Percentiles rank a stretch among this genome's conserved stretches.
Conservation (phyloP, 1,140 invertebrate species). For the Drosophila orosa region DNA sequence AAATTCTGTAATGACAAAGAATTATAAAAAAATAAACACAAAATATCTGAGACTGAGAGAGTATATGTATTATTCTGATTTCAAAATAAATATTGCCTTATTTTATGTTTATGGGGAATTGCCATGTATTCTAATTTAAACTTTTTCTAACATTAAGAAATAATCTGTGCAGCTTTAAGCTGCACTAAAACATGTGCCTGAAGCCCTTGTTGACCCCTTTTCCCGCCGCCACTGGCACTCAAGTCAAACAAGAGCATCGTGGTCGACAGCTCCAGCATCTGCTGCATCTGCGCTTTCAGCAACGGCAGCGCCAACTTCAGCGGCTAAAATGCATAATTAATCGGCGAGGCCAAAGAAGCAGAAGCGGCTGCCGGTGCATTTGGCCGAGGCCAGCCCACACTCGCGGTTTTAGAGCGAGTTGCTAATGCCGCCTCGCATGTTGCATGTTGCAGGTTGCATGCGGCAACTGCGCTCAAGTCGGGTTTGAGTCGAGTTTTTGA, state of each 20-base stretch:
- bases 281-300: slow-evolving; percentile 23
- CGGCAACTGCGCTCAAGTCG: slow-evolving; percentile 42
- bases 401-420: slow-evolving; percentile 27
- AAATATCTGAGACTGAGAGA: too few relatives aligned
- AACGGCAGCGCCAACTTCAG: slow-evolving; percentile 44
- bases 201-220: background rate
- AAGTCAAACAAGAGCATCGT: slow-evolving; percentile 19
- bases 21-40: too few relatives aligned
- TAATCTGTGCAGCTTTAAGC: background rate
- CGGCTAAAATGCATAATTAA: slow-evolving; percentile 80
- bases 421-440: slow-evolving; percentile 36
- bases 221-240: slow-evolving; percentile 16
- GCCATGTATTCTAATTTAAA: background rate
- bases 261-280: slow-evolving; percentile 26
- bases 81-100: background rate
- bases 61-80: too few relatives aligned
- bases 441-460: slow-evolving; percentile 58
- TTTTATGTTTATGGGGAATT: background rate
- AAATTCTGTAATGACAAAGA: too few relatives aligned
- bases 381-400: slow-evolving; percentile 26
- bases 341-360: slow-evolving; percentile 33
- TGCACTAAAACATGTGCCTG: background rate
- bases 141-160: background rate
- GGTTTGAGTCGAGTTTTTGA: slow-evolving; percentile 51
- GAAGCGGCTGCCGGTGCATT: slow-evolving; percentile 23